These are phyloP conservation scores for Chaenodraco wilsoni DNA, from an alignment of 2,797 vertebrate genomes.

Conservation along the genomic window DNA sequence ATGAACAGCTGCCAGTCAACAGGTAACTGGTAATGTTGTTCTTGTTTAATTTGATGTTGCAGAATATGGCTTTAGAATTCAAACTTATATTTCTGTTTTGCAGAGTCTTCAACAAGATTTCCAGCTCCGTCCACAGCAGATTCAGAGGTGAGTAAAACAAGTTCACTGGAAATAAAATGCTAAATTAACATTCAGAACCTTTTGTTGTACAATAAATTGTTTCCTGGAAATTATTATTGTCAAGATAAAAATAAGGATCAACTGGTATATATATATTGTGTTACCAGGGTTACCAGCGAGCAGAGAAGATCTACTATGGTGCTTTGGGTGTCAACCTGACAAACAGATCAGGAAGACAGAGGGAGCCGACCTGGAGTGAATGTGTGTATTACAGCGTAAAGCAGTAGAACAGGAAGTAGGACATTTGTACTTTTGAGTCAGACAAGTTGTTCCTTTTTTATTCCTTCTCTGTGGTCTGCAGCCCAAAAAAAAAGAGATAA, in stretches of 20 bases:
- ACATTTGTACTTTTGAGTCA: neutral
- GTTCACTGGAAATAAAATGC: no score
- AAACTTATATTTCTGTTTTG: neutral
- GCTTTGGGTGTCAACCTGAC: conserved; percentile 14
- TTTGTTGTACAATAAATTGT: neutral
- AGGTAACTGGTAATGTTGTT: no score
- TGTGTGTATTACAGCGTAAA: conserved; percentile 51
- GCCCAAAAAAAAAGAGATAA: no score
- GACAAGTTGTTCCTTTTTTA: no score
- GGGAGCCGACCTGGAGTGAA: neutral
- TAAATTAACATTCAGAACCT: neutral
- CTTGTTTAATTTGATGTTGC: no score
- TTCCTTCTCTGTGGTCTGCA: no score
- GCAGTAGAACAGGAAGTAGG: conserved; percentile 15
- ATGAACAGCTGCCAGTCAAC: no score
- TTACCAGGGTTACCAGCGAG: neutral
- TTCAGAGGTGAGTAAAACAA: neutral
- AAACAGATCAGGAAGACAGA: conserved; percentile 15
- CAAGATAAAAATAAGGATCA: no score
- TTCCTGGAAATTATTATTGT: no score
- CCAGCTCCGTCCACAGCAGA: neutral
- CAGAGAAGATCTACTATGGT: conserved; percentile 36
- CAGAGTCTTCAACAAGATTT: neutral
- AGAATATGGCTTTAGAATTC: no score
- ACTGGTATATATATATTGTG: neutral